Evolutionary conservation across 2,113 vertebrate species (phyloP), one percentile per base, ranked within the genome.

Genomic region (Camarhynchus parvulus): DNA sequence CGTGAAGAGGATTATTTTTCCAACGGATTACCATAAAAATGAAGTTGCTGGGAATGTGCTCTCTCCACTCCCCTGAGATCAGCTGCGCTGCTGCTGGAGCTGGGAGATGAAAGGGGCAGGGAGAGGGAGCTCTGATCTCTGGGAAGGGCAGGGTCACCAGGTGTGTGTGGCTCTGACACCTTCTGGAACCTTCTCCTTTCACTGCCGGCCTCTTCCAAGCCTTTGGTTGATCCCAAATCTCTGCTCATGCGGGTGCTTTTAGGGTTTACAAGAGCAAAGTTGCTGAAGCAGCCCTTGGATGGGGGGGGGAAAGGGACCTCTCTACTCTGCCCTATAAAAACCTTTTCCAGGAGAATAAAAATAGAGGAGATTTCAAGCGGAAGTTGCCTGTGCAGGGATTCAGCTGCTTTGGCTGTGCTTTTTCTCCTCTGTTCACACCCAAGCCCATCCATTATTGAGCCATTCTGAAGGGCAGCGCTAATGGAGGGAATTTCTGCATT

Each of bases 11-110:
- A 96, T 96, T 97, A 94, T 89, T 97, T 94, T 96, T 95, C 95
- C 94, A 90, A 59, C 52, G 94, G 95, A 97, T 97, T 97, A 95
- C 63, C 96, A 95, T 96, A 94, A 95, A 95, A 95, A 97, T 96
- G 94, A 96, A 95, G 78, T 82, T 87, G 77, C 91, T 91, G 94
- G 58, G 92, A 91, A 90, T 63, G 89, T 62, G 74, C 35, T 92
- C 92, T 13, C 92, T 66, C 14, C 9, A 46, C 84, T 95, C 85
- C 89, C 78, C 70, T 47, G 92, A 55, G 91, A 94, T 91, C 78
- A 79, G 13, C 87, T 23, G 52, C 69, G 76, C 91, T 89, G 52
- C 52, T 52, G 70, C 83, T 8, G 72, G 86, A 87, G 95, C 61
- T 87, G 91, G 77, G 78, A 20, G 42, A 35, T 1, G 44, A 56